Base-by-base conservation (phyloP, 2,888 invertebrate genomes). In the Teleogryllus oceanicus region DNA sequence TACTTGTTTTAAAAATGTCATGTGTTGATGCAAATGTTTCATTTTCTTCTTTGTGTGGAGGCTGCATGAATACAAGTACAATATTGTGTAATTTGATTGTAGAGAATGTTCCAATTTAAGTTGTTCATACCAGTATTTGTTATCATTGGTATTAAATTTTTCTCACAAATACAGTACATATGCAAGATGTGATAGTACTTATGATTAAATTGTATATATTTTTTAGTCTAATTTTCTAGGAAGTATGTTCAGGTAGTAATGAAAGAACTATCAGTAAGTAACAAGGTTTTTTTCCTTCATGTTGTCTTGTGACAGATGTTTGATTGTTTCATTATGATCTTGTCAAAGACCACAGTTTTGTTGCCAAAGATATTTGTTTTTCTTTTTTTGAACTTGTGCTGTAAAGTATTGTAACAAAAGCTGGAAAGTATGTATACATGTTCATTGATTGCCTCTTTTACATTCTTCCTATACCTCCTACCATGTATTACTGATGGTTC, bases 341-440 rank as follows among this genome's bases (percentile, higher is more conserved):
- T 62, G 62, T n/a, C 62, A 16, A 62, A 62, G 62, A 62, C 37
- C 37, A 37, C 37, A 37, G 37, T 62, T 62, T 62, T 62, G 13
- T 62, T 62, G 62, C 62, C 62, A 62, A 62, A 62, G 62, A 62
- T 62, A n/a, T 62, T 62, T 62, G 62, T 62, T 62, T 62, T 62
- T 18, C 62, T 18, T 62, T 62, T 37, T 62, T 62, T 62, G 62
- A 62, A 62, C 62, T 62, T 37, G 37, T 37, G 37, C 37, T 37
- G 37, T 37, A 62, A 62, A n/a, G 16, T 62, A n/a, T n/a, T 62
- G 62, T 62, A 18, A n/a, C n/a, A 62, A 62, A n/a, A 18, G n/a
- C 62, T 62, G 62, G 62, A 62, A n/a, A 62, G 62, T 62, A n/a
- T 18, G n/a, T n/a, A 62, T 62, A 62, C 62, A 18, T 62, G 62